These are phyloP conservation scores for Furcula furcula DNA, from an alignment of 2,888 invertebrate species.

Conservation along the genomic window DNA sequence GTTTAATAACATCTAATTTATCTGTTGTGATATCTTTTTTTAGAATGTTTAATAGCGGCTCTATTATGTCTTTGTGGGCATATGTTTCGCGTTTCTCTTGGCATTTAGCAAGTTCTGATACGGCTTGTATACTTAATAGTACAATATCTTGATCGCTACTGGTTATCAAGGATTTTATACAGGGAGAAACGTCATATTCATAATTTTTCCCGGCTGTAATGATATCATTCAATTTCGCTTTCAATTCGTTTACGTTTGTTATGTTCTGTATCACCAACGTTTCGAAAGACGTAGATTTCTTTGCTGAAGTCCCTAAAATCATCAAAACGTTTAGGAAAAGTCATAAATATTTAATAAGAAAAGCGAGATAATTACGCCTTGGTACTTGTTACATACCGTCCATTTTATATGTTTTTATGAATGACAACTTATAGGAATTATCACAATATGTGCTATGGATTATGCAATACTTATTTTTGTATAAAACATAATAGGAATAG, in stretches of 20 bases:
- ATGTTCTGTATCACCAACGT: constrained; percentile 66
- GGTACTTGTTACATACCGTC: constrained; percentile 36
- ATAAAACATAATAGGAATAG: constrained; percentile 18
- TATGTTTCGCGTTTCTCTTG: constrained; percentile 88
- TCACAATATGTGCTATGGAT: constrained; percentile 6
- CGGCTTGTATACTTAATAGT: constrained; percentile 84
- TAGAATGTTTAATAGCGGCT: constrained; percentile 80
- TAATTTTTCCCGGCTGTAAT: constrained; percentile 68
- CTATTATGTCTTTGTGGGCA: constrained; percentile 82
- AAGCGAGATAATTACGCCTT: constrained; percentile 8
- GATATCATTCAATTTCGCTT: constrained; percentile 68
- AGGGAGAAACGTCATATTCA: constrained; percentile 66
- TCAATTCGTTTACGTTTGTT: constrained; percentile 64
- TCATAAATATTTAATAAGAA: constrained; percentile 8
- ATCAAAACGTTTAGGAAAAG: constrained; percentile 9
- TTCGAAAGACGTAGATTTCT: constrained; percentile 66
- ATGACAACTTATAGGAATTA: constrained; percentile 8
- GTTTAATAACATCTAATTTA: constrained; percentile 83
- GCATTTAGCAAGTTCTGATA: constrained; percentile 91
- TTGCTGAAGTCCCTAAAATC: constrained; percentile 55
- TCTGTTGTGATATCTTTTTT: constrained; percentile 52
- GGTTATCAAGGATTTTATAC: constrained; percentile 64
- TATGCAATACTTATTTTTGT: constrained; percentile 8
- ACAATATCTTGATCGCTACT: constrained; percentile 75
- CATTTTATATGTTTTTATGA: constrained; percentile 29